Percentiles rank a stretch among this genome's conserved stretches.
Evolutionary conservation across 2,888 invertebrate genomes (phyloP).

Genomic region (Drosophila subsilvestris): DNA sequence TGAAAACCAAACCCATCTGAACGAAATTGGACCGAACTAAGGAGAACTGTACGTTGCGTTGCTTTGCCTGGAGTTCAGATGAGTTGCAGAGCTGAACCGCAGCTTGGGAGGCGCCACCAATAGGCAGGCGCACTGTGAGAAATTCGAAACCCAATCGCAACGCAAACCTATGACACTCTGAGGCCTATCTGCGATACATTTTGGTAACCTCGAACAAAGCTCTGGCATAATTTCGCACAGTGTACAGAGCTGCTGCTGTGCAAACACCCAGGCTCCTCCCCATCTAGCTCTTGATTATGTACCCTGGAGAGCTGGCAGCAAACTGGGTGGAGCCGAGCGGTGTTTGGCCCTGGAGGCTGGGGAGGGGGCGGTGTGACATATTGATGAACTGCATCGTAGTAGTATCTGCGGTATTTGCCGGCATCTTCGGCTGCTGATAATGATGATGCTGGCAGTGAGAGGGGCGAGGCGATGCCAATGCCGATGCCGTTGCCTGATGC

Average conservation of each 20-base stretch:
- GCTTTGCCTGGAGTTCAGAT: conserved; percentile 20
- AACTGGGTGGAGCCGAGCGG: conserved; percentile 3
- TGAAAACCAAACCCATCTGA: conserved; percentile 48
- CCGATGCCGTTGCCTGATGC: conserved; percentile 20
- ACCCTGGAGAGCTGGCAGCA: conserved; percentile 30
- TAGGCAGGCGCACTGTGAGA: conserved; percentile 18
- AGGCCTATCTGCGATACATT: too few relatives aligned
- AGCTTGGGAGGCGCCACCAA: conserved; percentile 12
- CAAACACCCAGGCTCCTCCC: conserved; percentile 41
- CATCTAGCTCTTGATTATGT: conserved; percentile 48
- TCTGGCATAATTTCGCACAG: conserved; percentile 24
- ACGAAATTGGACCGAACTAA: conserved; percentile 34
- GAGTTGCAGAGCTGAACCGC: conserved; percentile 25
- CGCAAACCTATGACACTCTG: too few relatives aligned
- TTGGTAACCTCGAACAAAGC: too few relatives aligned
- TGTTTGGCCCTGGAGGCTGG: conserved; percentile 8
- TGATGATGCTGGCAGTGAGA: conserved; percentile 1
- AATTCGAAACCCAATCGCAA: background rate
- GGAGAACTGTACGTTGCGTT: background rate
- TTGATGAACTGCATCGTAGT: conserved; percentile 62
- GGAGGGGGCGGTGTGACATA: conserved; percentile 44
- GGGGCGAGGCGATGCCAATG: background rate
- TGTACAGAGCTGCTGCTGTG: conserved; percentile 20
- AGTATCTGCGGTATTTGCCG: conserved; percentile 52
- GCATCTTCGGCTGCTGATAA: conserved; percentile 48